Base-by-base conservation (phyloP, 1,140 invertebrate species). In the Pygmarrhopalites habei region DNA sequence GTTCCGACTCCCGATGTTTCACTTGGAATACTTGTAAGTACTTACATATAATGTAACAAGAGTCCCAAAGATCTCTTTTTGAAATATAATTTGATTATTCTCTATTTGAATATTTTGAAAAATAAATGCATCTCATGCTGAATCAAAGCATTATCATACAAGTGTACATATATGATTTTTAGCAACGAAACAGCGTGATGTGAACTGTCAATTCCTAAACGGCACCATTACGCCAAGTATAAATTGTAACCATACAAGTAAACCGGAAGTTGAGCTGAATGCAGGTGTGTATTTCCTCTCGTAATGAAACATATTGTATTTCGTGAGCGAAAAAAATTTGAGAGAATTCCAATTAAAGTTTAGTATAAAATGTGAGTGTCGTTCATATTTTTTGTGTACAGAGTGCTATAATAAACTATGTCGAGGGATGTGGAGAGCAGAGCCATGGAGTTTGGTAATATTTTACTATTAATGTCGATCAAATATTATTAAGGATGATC, bases 371-470 rank as follows among this genome's bases (percentile, higher is more conserved):
- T n/a, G n/a, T n/a, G n/a, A n/a, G n/a, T n/a, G n/a, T n/a, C n/a
- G n/a, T n/a, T n/a, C n/a, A n/a, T n/a, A n/a, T n/a, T n/a, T n/a
- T n/a, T n/a, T n/a, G n/a, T n/a, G n/a, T n/a, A n/a, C 86, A 72
- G 84, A 90, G 72, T 92, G 89, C 72, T 83, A 84, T 75, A 89
- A 87, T 69, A 82, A 85, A 56, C 82, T 82, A 19, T 94, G 90
- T 76, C 85, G 85, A 73, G 86, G 88, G 0, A 83, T 85, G 15
- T 95, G 90, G 91, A 82, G 83, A 69, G 85, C 87, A 14, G 88
- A 88, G 4, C 83, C 88, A 65, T 93, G 90, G 90, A 91, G 88
- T 26, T 85, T 90, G 82, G 90, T 93, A 78, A 76, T 73, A 75
- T 46, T 49, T 12, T 41, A n/a, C 39, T 12, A 12, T 12, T n/a